phyloP scores from a whole-genome alignment of 2,888 invertebrate genomes.

The Brachypalpus laphriformis region DNA sequence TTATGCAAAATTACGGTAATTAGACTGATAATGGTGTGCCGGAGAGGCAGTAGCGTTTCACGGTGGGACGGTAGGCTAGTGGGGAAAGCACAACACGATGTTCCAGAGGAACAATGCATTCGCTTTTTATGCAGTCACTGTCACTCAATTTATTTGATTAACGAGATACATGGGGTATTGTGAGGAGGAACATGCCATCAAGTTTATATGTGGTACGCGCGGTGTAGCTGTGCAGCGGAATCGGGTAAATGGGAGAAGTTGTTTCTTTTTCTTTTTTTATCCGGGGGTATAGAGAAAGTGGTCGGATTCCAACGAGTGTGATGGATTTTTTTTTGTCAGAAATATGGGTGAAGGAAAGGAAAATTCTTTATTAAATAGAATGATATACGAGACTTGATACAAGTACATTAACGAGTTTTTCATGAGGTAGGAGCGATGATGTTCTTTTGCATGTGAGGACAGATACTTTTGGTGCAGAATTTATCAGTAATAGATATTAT shows the following conservation, averaged over 20 bases:
- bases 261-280: conserved; percentile 3
- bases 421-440: neutral
- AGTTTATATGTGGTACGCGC: conserved; percentile 14
- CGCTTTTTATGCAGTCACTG: conserved; percentile 64
- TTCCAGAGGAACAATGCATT: conserved; percentile 64
- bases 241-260: conserved; percentile 26
- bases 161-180: conserved; percentile 56
- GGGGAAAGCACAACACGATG: conserved; percentile 21
- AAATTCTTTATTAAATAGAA: neutral
- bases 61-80: neutral
- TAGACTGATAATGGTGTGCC: conserved; percentile 63
- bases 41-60: neutral
- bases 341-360: neutral
- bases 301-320: neutral
- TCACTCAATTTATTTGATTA: conserved; percentile 73
- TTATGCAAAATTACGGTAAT: conserved; percentile 66
- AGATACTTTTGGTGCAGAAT: too few relatives aligned
- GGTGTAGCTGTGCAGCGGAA: neutral
- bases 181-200: conserved; percentile 41
- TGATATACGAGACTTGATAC: neutral
- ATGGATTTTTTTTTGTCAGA: neutral
- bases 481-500: too few relatives aligned
- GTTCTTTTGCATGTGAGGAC: neutral
- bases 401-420: neutral
- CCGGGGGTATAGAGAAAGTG: conserved; percentile 51